Evolutionary conservation across 2,797 vertebrate species (phyloP).

Genomic region (Melanogrammus aeglefinus): DNA sequence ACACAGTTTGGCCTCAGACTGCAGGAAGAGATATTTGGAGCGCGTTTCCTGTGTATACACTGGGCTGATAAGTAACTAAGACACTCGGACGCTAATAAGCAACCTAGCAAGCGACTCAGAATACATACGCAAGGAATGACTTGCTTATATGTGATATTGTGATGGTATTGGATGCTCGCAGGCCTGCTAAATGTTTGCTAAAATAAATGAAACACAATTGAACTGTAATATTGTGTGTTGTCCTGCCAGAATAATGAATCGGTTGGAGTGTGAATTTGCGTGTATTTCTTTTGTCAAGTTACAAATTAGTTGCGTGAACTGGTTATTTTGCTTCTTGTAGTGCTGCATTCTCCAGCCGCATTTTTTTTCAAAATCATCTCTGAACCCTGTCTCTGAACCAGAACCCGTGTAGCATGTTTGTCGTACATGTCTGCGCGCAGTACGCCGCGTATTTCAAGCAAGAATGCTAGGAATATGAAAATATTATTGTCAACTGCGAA

Average conservation of each 20-base stretch:
- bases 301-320: too few species aligned
- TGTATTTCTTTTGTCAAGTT: too few species aligned
- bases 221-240: neutral
- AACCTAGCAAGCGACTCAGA: neutral
- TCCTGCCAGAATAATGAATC: neutral
- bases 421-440: neutral
- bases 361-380: neutral
- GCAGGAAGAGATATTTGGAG: conserved; percentile 53
- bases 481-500: too few species aligned
- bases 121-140: neutral
- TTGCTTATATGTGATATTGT: neutral
- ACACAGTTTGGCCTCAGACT: conserved; percentile 10
- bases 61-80: too few species aligned
- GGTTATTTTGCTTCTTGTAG: neutral
- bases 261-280: too few species aligned
- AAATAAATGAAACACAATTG: too few species aligned
- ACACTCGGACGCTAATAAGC: neutral
- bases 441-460: too few species aligned
- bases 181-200: too few species aligned
- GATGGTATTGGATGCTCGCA: neutral
- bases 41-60: conserved; percentile 56
- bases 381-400: neutral
- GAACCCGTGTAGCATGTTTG: neutral
- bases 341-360: neutral
- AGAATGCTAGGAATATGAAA: too few species aligned